Percentiles rank a stretch among this genome's conserved stretches.
Conservation (phyloP, 2,888 invertebrate species). For the Idaea dimidiata region DNA sequence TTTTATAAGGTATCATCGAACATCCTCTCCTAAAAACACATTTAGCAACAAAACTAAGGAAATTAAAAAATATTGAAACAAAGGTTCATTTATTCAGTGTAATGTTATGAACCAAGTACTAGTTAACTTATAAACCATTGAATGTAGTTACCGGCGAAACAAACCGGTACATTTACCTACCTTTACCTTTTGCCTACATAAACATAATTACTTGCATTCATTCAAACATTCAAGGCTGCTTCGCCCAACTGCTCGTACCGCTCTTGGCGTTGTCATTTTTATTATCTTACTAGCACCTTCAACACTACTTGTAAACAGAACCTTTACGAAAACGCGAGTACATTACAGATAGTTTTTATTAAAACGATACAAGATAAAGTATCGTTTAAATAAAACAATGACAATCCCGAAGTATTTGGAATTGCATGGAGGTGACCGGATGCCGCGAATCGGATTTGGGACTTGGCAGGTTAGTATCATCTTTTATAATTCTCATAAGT, state of each 20-base stretch:
- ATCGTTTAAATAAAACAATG: slow-evolving; percentile 40
- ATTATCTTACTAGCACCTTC: neutral
- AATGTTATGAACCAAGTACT: neutral
- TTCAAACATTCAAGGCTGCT: slow-evolving; percentile 3
- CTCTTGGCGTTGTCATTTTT: neutral
- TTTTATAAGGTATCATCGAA: neutral
- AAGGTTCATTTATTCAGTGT: neutral
- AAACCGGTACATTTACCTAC: slow-evolving; percentile 20
- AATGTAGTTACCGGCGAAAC: slow-evolving; percentile 11
- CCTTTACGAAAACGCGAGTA: slow-evolving; percentile 9
- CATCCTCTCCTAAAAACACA: too few relatives aligned
- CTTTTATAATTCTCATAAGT: neutral
- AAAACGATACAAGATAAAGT: slow-evolving; percentile 15
- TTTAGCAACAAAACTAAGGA: too few relatives aligned
- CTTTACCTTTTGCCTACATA: slow-evolving; percentile 7
- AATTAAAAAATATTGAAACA: too few relatives aligned
- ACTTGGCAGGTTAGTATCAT: slow-evolving; percentile 86
- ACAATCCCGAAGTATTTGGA: slow-evolving; percentile 53
- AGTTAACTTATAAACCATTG: neutral
- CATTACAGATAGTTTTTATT: slow-evolving; percentile 2
- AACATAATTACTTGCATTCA: slow-evolving; percentile 17
- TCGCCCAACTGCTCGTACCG: neutral
- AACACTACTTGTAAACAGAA: slow-evolving; percentile 8
- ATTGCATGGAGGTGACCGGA: slow-evolving; percentile 77
- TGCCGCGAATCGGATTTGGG: slow-evolving; percentile 88